phyloP scores from a whole-genome alignment of 1,140 invertebrate genomes.

The Drosophila auraria region DNA sequence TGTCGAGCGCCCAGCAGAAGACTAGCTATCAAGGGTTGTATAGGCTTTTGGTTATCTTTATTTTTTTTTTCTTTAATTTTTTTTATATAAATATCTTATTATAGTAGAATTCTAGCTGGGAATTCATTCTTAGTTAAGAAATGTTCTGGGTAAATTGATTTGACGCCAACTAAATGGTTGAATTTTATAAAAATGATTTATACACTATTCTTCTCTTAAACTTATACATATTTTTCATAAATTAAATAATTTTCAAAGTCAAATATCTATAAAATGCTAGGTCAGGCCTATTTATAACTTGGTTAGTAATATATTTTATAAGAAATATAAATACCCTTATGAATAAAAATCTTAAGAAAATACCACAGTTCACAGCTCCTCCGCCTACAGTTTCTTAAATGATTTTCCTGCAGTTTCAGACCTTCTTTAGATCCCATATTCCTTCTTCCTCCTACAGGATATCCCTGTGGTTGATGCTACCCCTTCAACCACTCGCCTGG shows the following conservation, averaged over 20 bases:
- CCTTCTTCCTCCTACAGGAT: not conserved
- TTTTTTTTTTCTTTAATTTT: not conserved
- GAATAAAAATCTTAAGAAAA: not conserved
- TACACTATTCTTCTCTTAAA: not conserved
- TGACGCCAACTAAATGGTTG: not conserved
- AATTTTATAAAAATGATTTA: not conserved
- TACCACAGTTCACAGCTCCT: not conserved
- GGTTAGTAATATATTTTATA: not conserved
- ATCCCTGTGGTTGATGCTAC: not conserved
- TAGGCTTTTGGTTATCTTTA: not conserved
- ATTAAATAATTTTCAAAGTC: conserved; percentile 1
- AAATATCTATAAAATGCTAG: not conserved
- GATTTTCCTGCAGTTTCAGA: not conserved
- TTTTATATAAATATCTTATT: not conserved
- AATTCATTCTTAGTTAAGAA: not conserved
- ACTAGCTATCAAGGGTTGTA: not conserved
- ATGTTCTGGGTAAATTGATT: not conserved
- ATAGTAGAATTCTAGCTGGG: no score
- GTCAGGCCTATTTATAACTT: not conserved
- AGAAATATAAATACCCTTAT: no score
- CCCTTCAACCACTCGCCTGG: not conserved
- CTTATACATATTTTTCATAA: not conserved
- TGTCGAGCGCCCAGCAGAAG: conserved; percentile 39
- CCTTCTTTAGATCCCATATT: not conserved
- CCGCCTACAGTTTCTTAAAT: not conserved